A percentile compares a stretch with the other conserved stretches of the same genome.
phyloP scores from a whole-genome alignment of 1,140 invertebrate genomes.

The Nephila pilipes region DNA sequence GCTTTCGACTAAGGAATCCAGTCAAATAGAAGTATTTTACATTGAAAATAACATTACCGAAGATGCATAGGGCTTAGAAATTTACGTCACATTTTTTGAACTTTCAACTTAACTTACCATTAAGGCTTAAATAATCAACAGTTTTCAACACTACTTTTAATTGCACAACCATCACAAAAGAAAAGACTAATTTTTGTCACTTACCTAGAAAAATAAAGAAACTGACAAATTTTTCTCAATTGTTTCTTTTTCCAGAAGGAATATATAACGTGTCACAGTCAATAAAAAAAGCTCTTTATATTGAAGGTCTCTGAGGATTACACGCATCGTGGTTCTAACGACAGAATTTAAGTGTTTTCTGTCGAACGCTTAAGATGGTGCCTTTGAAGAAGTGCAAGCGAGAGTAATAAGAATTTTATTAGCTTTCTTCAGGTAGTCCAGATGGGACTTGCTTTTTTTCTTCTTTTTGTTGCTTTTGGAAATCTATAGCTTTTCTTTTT shows the following conservation, averaged over 20 bases:
- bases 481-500: too few relatives aligned
- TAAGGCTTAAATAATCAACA: too few relatives aligned
- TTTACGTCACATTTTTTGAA: too few relatives aligned
- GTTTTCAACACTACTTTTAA: too few relatives aligned
- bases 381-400: constrained; percentile 32
- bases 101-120: too few relatives aligned
- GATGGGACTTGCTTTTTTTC: constrained; percentile 38
- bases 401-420: constrained; percentile 44
- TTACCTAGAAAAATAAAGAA: too few relatives aligned
- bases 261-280: background rate
- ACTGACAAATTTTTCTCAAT: background rate
- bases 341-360: constrained; percentile 62
- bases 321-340: constrained; percentile 24
- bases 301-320: background rate
- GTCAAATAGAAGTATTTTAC: too few relatives aligned
- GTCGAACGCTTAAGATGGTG: constrained; percentile 8
- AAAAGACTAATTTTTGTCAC: too few relatives aligned
- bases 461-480: background rate
- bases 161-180: too few relatives aligned
- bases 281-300: constrained; percentile 16
- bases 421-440: background rate
- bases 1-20: too few relatives aligned
- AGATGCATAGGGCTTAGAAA: too few relatives aligned
- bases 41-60: too few relatives aligned
- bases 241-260: background rate